phyloP scores from a whole-genome alignment of 2,888 invertebrate genomes.

The Eucera pruinosa region DNA sequence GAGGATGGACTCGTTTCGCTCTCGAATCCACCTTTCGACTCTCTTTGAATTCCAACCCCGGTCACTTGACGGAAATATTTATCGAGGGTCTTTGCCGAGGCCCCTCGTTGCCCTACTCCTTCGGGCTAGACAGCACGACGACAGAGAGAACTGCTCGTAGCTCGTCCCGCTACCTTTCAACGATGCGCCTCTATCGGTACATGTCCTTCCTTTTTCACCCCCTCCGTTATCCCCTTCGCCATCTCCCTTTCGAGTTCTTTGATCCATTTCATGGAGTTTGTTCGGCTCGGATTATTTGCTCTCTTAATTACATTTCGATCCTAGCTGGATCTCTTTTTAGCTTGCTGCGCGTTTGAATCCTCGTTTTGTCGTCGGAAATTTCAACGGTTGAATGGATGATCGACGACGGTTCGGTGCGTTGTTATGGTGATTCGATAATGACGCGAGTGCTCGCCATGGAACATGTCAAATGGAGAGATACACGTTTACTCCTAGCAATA shows the following conservation, averaged over 20 bases:
- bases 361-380: slow-evolving; percentile 26
- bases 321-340: slow-evolving; percentile 53
- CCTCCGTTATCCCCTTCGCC: background rate
- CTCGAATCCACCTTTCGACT: slow-evolving; percentile 81
- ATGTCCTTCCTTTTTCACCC: slow-evolving; percentile 41
- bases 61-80: slow-evolving; percentile 84
- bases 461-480: background rate
- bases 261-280: slow-evolving; percentile 79
- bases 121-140: slow-evolving; percentile 71
- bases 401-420: slow-evolving; percentile 31
- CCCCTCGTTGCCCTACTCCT: slow-evolving; percentile 70
- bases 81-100: slow-evolving; percentile 77
- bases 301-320: slow-evolving; percentile 82
- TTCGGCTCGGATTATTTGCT: slow-evolving; percentile 81
- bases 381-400: slow-evolving; percentile 46
- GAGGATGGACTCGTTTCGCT: slow-evolving; percentile 69
- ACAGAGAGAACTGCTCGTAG: slow-evolving; percentile 68
- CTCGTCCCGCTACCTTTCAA: slow-evolving; percentile 64
- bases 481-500: too few species aligned
- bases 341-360: slow-evolving; percentile 1
- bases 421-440: background rate
- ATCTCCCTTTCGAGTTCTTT: slow-evolving; percentile 75
- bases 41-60: slow-evolving; percentile 82
- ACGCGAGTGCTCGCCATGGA: background rate
- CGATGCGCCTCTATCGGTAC: slow-evolving; percentile 61